Percentiles rank a stretch among this genome's conserved stretches.
Conservation (phyloP, 2,113 vertebrate species). For the Chaetura pelagica region DNA sequence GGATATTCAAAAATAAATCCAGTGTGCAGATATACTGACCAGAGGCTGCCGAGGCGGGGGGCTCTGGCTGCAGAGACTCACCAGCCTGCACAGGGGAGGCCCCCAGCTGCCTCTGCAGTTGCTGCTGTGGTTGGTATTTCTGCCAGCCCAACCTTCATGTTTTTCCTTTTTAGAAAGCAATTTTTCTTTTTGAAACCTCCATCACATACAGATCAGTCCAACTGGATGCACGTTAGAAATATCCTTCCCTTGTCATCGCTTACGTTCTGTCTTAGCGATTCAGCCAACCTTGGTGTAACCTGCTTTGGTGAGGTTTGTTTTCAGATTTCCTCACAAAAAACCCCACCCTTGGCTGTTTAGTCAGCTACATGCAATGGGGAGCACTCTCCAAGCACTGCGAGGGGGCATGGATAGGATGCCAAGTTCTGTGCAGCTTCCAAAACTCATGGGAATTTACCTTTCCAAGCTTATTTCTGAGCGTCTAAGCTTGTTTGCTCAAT, state of each 20-base stretch:
- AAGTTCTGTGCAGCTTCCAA: slow-evolving; percentile 24
- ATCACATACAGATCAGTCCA: neutral
- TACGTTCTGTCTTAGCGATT: neutral
- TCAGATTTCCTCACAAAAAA: neutral
- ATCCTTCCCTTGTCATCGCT: neutral
- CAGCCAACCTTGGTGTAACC: neutral
- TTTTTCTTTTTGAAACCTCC: neutral
- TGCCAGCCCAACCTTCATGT: neutral
- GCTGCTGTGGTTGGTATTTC: neutral
- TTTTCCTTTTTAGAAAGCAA: neutral
- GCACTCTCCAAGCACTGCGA: neutral
- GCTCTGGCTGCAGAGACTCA: rapidly evolving
- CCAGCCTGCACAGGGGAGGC: neutral
- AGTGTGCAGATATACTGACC: neutral
- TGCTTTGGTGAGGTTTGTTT: neutral
- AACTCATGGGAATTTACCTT: slow-evolving; percentile 5
- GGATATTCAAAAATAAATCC: neutral
- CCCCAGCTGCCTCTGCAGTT: neutral
- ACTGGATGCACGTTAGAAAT: neutral
- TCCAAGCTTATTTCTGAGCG: neutral
- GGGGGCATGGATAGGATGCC: neutral
- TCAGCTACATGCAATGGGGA: neutral
- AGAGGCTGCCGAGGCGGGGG: rapidly evolving
- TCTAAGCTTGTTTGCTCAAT: neutral
- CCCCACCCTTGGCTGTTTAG: neutral